Evolutionary conservation across 2,113 vertebrate genomes (phyloP), one percentile per base, ranked within the genome.

Genomic region (Melozone crissalis): DNA sequence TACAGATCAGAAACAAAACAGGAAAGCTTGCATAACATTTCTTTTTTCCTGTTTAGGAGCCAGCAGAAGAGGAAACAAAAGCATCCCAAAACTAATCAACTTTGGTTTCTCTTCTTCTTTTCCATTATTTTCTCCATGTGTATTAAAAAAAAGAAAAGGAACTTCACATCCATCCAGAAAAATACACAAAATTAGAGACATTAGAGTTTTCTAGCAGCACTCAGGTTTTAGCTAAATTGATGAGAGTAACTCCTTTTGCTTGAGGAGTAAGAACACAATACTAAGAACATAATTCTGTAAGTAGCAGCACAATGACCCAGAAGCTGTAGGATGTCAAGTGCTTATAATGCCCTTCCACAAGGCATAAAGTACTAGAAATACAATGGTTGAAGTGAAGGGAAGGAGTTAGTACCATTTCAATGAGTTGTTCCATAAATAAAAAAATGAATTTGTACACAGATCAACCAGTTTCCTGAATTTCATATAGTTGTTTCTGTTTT

Each of bases 81-180:
- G 3, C 11, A 72, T 59, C 6, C 20, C 58, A 27, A 43, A 55
- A 55, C 4, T 83, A 71, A 51, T 5, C 12, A 83, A 11, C 13
- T 89, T 59, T 12, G 3, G 2, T 66, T 84, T 77, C 11, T 58
- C 31, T 79, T 90, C 4, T 59, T 44, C 80, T 59, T 65, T 58
- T 1, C 12, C 16, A 14, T 28, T 49, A 5, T 26, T 44, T 31
- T 16, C 3, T 13, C 4, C 14, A 30, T 1, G 1, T 14, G 2
- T 26, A 20, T 49, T 11, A 23, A n/a, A 58, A 58, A 58, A 26
- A 8, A 10, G 35, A 54, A 78, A 52, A 57, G 7, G 3, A 44
- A 41, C 17, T 65, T 21, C 15, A n/a, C 17, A 52, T 11, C 27
- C 39, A 76, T 65, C 14, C n/a, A 73, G 37, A 65, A 68, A 62